phyloP scores from a whole-genome alignment of 37 sponge, comb jelly and placozoan genomes.

The Haliclona indistincta region DNA sequence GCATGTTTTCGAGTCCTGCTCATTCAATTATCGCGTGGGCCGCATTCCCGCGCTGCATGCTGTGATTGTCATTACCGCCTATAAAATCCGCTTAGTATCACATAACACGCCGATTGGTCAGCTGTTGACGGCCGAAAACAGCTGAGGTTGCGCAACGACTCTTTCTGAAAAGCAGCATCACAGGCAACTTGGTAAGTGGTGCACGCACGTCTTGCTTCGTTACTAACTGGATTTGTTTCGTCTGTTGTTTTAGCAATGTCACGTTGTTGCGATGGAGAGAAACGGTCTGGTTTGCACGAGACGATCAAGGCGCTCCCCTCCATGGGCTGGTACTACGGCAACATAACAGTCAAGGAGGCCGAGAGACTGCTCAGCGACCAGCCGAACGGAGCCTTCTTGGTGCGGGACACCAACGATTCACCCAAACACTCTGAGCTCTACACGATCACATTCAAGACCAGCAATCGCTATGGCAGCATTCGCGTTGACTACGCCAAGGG shows the following conservation, averaged over 20 bases:
- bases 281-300: slow-evolving; percentile 29
- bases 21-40: too few species aligned
- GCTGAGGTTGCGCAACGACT: too few species aligned
- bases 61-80: too few species aligned
- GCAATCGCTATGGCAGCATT: slow-evolving; percentile 55
- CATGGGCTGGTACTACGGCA: slow-evolving; percentile 66
- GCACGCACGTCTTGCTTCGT: too few species aligned
- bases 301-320: slow-evolving; percentile 40
- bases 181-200: too few species aligned
- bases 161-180: too few species aligned
- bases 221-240: too few species aligned
- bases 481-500: slow-evolving; percentile 77
- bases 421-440: slow-evolving; percentile 27
- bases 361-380: slow-evolving; percentile 56
- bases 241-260: slow-evolving; percentile 12
- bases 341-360: slow-evolving; percentile 54
- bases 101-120: too few species aligned
- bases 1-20: too few species aligned
- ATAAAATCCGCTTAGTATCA: too few species aligned
- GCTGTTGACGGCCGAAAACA: too few species aligned
- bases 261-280: neutral
- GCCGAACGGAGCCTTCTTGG: slow-evolving; percentile 74
- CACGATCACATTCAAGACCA: slow-evolving; percentile 74
- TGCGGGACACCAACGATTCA: slow-evolving; percentile 59
- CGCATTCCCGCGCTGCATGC: too few species aligned